Percentiles rank a stretch among this genome's conserved stretches.
Conservation (phyloP, 2,113 vertebrate species). For the Dasyornis broadbenti region DNA sequence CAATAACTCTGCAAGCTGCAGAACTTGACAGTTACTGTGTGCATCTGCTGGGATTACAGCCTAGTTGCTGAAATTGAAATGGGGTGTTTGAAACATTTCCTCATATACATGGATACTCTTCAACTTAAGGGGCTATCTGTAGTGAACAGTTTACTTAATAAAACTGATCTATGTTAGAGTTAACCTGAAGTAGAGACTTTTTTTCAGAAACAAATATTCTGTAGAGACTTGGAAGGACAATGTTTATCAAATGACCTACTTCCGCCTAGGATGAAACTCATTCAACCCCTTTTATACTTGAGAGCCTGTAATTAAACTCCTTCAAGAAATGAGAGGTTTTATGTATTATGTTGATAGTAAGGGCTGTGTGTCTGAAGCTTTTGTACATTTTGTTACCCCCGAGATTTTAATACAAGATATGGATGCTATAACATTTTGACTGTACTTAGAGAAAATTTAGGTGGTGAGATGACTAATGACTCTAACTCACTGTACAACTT, state of each 20-base stretch:
- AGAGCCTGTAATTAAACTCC: constrained; percentile 6
- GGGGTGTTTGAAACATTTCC: neutral
- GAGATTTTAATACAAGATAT: neutral
- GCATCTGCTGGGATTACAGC: neutral
- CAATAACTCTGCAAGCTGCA: neutral
- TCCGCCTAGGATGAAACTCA: neutral
- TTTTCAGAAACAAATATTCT: neutral
- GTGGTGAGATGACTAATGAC: neutral
- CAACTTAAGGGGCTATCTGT: neutral
- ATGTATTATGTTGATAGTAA: neutral
- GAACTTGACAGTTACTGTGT: constrained; percentile 3
- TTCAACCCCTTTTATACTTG: neutral
- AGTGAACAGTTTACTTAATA: neutral
- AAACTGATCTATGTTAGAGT: neutral
- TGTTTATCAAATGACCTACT: constrained; percentile 15
- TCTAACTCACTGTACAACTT: neutral
- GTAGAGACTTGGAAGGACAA: neutral
- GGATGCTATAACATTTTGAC: neutral
- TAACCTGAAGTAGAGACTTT: neutral
- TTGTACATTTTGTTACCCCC: neutral
- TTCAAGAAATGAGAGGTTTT: neutral
- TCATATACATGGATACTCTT: neutral
- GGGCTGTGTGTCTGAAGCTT: neutral
- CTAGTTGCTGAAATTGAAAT: neutral
- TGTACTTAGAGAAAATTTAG: neutral